Conservation (phyloP, 2,888 invertebrate genomes). For the Apamea epomidion region DNA sequence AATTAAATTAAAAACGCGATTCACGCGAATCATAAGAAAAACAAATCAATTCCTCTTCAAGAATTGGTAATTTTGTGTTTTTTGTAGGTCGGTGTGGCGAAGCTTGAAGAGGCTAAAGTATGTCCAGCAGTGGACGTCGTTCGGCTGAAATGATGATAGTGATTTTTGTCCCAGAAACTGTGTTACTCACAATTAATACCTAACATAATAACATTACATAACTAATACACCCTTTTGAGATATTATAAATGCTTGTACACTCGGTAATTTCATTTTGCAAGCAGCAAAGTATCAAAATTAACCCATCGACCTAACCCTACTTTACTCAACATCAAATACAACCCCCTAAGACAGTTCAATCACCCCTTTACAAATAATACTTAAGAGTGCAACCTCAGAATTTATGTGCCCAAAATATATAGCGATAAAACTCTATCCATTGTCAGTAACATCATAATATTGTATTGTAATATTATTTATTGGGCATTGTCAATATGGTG, state of each 20-base stretch:
- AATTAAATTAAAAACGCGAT: background rate
- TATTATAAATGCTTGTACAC: background rate
- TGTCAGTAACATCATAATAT: slow-evolving; percentile 86
- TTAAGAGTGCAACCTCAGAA: slow-evolving; percentile 73
- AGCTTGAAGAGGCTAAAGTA: background rate
- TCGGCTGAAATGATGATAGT: background rate
- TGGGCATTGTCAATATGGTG: slow-evolving; percentile 62
- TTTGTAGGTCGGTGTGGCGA: background rate
- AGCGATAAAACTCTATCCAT: slow-evolving; percentile 77
- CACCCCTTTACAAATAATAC: slow-evolving; percentile 82
- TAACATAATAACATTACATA: background rate
- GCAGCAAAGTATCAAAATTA: slow-evolving; percentile 71
- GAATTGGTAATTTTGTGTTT: too few species aligned
- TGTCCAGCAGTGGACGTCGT: background rate
- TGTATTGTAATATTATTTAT: slow-evolving; percentile 86
- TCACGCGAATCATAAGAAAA: background rate
- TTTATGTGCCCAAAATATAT: slow-evolving; percentile 87
- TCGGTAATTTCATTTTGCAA: background rate
- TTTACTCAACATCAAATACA: slow-evolving; percentile 33
- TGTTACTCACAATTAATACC: background rate
- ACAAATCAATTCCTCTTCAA: background rate
- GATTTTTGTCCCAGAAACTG: background rate
- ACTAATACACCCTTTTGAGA: background rate
- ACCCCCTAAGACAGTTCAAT: slow-evolving; percentile 66
- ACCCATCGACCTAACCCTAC: slow-evolving; percentile 42